These are phyloP conservation scores for Colletes gigas DNA, from an alignment of 1,140 invertebrate genomes.

Conservation along the genomic window DNA sequence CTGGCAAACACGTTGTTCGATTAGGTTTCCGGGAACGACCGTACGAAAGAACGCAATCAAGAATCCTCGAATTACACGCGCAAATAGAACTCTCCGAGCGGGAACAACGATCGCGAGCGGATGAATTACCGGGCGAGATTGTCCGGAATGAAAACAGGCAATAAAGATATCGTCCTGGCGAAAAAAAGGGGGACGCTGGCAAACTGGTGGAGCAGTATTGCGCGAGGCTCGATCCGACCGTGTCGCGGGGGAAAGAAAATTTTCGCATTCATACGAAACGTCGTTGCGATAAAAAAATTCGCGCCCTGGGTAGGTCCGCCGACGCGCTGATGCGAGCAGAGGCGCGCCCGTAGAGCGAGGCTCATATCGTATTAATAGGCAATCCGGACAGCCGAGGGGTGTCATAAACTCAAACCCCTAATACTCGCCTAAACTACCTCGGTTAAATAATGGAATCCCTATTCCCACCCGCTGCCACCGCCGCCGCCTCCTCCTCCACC, in stretches of 20 bases:
- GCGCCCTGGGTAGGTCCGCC: conserved; percentile 52
- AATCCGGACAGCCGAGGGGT: conserved; percentile 81
- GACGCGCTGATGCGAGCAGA: conserved; percentile 63
- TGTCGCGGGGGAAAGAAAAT: conserved; percentile 17
- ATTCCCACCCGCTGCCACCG: conserved; percentile 70
- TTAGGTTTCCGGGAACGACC: no score
- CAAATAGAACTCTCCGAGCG: neutral
- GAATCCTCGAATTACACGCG: neutral
- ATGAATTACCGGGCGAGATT: conserved; percentile 47
- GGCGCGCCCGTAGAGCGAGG: conserved; percentile 70
- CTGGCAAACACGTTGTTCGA: no score
- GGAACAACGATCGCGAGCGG: conserved; percentile 10
- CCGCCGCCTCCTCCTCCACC: no score
- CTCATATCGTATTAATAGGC: conserved; percentile 83
- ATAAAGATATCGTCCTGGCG: conserved; percentile 45
- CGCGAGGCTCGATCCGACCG: neutral
- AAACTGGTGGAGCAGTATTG: neutral
- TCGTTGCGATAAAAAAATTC: conserved; percentile 59
- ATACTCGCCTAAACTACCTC: conserved; percentile 82
- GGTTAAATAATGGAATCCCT: conserved; percentile 82
- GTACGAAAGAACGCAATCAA: neutral
- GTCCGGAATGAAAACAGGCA: conserved; percentile 49
- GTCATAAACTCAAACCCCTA: conserved; percentile 82
- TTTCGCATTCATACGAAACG: conserved; percentile 55
- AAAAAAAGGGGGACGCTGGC: conserved; percentile 6